Evolutionary conservation across 2,113 vertebrate genomes (phyloP).

Genomic region (Nyctibius bracteatus): DNA sequence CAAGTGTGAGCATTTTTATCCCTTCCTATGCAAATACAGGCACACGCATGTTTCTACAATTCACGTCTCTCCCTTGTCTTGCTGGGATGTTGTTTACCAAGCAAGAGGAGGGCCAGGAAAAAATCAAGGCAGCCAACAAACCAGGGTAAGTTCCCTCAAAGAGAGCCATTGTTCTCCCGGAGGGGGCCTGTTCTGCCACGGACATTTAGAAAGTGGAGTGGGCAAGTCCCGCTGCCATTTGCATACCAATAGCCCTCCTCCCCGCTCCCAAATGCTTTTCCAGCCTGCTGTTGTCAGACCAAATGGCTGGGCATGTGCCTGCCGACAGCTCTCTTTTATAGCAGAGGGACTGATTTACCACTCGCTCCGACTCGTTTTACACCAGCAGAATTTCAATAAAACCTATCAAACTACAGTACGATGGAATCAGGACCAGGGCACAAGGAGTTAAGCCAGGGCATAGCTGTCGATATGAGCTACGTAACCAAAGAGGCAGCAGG

Average conservation of each 20-base stretch:
- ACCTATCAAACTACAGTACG: fast-evolving
- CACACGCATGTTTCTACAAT: background rate
- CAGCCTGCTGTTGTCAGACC: background rate
- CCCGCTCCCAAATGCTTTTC: background rate
- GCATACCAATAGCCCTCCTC: conserved; percentile 18
- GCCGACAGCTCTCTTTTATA: background rate
- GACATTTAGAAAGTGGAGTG: background rate
- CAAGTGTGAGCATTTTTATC: background rate
- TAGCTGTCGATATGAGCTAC: fast-evolving
- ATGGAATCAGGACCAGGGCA: background rate
- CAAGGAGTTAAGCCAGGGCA: background rate
- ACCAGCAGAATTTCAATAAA: background rate
- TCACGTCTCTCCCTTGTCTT: background rate
- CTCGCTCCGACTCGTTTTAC: background rate
- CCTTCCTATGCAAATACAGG: background rate
- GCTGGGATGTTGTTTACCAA: background rate
- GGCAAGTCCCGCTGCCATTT: background rate
- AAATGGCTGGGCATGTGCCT: background rate
- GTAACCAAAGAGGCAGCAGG: fast-evolving
- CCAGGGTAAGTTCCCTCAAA: background rate
- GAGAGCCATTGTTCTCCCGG: background rate
- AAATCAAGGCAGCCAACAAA: background rate
- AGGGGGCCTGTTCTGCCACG: background rate
- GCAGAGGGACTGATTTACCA: background rate
- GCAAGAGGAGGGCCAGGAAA: background rate